phyloP scores from a whole-genome alignment of 1,140 invertebrate species.

The Teleogryllus occipitalis region DNA sequence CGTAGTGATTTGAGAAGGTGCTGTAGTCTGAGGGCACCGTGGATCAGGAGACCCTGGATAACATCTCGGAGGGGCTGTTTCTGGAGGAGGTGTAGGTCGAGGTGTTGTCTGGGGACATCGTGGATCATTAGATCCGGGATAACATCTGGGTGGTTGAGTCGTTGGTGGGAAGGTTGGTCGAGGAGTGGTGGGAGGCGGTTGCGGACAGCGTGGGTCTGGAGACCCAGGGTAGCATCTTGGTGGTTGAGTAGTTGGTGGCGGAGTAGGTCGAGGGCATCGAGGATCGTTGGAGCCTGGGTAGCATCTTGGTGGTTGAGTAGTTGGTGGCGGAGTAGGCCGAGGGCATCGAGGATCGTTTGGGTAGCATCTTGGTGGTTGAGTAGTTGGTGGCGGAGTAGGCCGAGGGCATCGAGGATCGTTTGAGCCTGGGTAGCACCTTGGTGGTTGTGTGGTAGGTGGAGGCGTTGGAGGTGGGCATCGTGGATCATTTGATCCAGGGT shows the following conservation, averaged over 20 bases:
- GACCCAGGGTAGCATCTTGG: conserved; percentile 22
- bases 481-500: conserved; percentile 33
- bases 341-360: conserved; percentile 37
- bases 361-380: conserved; percentile 26
- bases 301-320: conserved; percentile 10
- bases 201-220: conserved; percentile 28
- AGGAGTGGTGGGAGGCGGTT: conserved; percentile 18
- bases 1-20: conserved; percentile 19
- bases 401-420: conserved; percentile 35
- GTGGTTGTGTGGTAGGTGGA: conserved; percentile 10
- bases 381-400: conserved; percentile 26
- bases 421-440: conserved; percentile 27
- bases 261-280: conserved; percentile 26
- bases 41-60: conserved; percentile 32
- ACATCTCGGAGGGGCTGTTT: conserved; percentile 26
- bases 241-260: neutral
- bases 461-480: conserved; percentile 30
- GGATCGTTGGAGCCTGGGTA: conserved; percentile 29
- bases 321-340: conserved; percentile 22
- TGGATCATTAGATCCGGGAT: conserved; percentile 27
- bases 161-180: conserved; percentile 14
- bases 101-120: conserved; percentile 28
- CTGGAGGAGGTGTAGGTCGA: conserved; percentile 27
- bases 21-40: conserved; percentile 32
- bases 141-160: conserved; percentile 23